Conservation (phyloP, 92 coral and sea anemone genomes). For the Epizoanthus ramosus region DNA sequence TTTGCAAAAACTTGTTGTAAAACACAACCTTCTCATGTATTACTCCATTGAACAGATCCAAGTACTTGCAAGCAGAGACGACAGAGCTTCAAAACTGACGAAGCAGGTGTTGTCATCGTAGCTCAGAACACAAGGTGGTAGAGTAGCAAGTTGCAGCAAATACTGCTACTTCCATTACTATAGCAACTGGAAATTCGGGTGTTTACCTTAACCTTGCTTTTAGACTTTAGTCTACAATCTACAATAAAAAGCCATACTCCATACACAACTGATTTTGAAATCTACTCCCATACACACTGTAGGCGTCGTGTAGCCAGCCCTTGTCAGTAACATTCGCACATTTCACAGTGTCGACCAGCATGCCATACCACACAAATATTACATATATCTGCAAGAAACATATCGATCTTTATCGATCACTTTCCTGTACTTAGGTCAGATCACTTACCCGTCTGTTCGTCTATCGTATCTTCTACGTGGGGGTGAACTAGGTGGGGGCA, state of each 20-base stretch:
- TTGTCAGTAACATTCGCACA: neutral
- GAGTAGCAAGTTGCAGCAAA: neutral
- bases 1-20: neutral
- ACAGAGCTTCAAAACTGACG: no score
- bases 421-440: neutral
- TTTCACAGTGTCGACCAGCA: conserved; percentile 16
- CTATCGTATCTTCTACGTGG: conserved; percentile 91
- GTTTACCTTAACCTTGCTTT: neutral
- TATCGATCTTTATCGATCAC: neutral
- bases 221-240: conserved; percentile 7
- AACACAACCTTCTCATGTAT: neutral
- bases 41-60: neutral
- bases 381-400: no score
- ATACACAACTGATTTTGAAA: conserved; percentile 9
- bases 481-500: conserved; percentile 73
- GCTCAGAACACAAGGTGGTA: neutral
- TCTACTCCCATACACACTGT: neutral
- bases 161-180: neutral
- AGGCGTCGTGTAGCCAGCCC: neutral
- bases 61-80: neutral
- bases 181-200: neutral
- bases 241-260: conserved; percentile 23
- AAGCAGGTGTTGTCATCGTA: neutral
- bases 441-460: conserved; percentile 95
- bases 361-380: conserved; percentile 21